Conservation (phyloP, 2,113 vertebrate species). For the Podarcis raffonei region DNA sequence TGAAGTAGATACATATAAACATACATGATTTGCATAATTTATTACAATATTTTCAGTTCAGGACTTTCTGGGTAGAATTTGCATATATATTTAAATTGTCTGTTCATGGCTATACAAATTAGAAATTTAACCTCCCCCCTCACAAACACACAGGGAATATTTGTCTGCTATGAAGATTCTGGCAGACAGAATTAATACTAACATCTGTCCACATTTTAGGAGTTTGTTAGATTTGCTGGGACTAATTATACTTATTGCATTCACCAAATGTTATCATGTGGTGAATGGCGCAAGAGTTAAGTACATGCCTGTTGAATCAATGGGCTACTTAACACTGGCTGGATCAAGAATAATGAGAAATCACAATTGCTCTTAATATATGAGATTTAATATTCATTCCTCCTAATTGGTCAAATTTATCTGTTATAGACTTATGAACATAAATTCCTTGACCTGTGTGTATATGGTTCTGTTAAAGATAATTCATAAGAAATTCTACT, state of each 20-base stretch:
- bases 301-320: not conserved
- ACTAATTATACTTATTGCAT: not conserved
- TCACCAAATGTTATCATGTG: not conserved
- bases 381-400: not conserved
- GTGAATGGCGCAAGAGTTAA: not conserved
- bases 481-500: not conserved
- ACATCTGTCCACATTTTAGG: accelerated
- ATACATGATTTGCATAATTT: not conserved
- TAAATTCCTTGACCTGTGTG: not conserved
- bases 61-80: not conserved
- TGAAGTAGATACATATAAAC: not conserved
- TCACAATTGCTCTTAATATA: not conserved
- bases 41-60: not conserved
- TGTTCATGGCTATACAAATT: not conserved
- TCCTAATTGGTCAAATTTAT: not conserved
- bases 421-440: not conserved
- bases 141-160: accelerated
- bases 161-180: accelerated
- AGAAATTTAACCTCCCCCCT: not conserved
- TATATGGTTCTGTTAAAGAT: not conserved
- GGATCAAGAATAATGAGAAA: not conserved
- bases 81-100: not conserved
- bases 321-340: not conserved
- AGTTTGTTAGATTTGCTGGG: not conserved
- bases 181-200: not conserved